Evolutionary conservation across 1,140 invertebrate genomes (phyloP), one percentile per base, ranked within the genome.

Genomic region (Drosophila burlai): DNA sequence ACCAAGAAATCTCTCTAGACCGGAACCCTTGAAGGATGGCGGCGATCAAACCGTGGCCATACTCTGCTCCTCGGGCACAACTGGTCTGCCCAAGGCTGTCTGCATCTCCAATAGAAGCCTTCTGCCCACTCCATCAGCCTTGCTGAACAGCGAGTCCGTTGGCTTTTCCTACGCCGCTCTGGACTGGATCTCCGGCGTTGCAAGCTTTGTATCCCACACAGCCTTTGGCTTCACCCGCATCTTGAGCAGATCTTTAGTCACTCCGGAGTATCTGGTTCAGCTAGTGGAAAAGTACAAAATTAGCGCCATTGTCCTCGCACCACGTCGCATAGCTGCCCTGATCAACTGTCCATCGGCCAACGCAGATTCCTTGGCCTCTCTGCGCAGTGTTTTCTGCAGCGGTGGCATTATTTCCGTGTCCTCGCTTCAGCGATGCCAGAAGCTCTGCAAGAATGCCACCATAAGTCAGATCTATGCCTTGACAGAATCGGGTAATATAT

Each of bases 31-130:
- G 3, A 78, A 58, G 34, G 55, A 42, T 6, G 91, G 87, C 0
- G 78, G 71, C 0, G 84, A 91, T 24, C 83, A 92, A 71, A 91
- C 86, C 7, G 77, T 90, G n/a, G 77, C 91, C 4, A 93, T 94
- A 47, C 63, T 94, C 0, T 94, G 86, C 57, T 95, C 96, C 0
- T 96, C 96, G 58, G 96, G 96, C 11, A 97, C 96, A 7, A 97
- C 96, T 45, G 96, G 97, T 54, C 82, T 95, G 34, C 96, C 97
- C 2, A 97, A 97, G 93, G 96, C 96, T 31, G 97, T 97, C 0
- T 94, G 95, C 92, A 92, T 97, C 8, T 96, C 96, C 2, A 96
- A 97, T 8, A 52, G 50, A 52, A 52, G 50, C 11, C 50, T 52
- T 7, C 11, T 52, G 2, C 29, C 50, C 5, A 52, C 29, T 15